Conservation (phyloP, 2,797 vertebrate species). For the Sebastes paucispinis region DNA sequence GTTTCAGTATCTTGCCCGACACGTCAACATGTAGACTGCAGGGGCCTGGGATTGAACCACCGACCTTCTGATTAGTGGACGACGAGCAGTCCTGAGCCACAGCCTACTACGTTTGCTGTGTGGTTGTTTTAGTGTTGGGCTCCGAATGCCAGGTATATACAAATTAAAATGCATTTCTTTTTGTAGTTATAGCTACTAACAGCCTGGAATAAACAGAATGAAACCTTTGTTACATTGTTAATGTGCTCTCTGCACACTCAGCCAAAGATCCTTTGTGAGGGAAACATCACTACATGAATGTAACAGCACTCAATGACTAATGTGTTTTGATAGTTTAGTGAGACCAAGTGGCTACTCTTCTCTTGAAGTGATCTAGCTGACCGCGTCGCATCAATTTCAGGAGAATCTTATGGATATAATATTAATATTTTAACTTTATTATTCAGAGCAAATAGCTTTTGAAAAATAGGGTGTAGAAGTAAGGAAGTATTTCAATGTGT, state of each 20-base stretch:
- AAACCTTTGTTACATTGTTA: neutral
- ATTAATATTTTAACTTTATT: neutral
- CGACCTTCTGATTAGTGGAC: neutral
- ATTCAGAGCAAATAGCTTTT: neutral
- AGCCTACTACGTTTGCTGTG: neutral
- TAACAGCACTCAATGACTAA: neutral
- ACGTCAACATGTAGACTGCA: neutral
- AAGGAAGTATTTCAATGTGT: neutral
- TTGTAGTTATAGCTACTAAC: too few relatives aligned
- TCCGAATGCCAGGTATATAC: neutral
- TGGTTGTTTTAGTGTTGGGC: neutral
- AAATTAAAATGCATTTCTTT: too few relatives aligned
- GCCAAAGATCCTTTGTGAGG: neutral
- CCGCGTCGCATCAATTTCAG: neutral
- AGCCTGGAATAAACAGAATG: neutral
- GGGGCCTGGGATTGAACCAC: neutral
- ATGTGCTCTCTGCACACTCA: neutral
- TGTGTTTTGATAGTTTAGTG: neutral
- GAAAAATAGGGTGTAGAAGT: neutral
- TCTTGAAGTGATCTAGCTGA: neutral
- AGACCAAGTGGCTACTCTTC: neutral
- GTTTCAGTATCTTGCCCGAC: neutral
- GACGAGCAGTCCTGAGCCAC: neutral
- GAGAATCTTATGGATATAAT: neutral
- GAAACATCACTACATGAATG: neutral